A percentile compares a stretch with the other conserved stretches of the same genome.
These are phyloP conservation scores for Heteromormyrus szaboi DNA, from an alignment of 2,797 vertebrate species.

Conservation along the genomic window DNA sequence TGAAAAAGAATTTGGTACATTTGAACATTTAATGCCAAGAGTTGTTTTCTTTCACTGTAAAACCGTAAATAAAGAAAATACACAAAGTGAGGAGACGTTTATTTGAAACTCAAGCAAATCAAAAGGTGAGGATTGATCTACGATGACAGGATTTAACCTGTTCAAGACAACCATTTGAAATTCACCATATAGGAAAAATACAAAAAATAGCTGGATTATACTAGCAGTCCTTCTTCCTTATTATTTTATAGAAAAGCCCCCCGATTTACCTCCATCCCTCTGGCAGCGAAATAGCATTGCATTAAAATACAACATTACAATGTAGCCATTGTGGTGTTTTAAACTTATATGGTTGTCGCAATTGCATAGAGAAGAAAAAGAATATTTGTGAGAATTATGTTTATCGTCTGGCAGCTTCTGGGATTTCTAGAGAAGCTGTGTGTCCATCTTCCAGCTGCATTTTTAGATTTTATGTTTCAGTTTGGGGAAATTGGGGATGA, in stretches of 20 bases:
- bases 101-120: background rate
- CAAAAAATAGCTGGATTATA: background rate
- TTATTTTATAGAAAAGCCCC: background rate
- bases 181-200: background rate
- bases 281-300: background rate
- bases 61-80: background rate
- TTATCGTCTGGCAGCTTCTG: background rate
- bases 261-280: background rate
- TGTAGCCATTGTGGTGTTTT: background rate
- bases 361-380: background rate
- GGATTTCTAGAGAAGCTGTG: background rate
- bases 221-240: background rate
- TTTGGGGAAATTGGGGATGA: conserved; percentile 4
- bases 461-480: conserved; percentile 7
- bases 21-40: background rate
- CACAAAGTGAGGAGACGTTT: background rate
- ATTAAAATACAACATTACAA: background rate
- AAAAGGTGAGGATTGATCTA: background rate
- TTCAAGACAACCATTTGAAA: background rate
- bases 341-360: background rate
- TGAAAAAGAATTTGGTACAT: background rate
- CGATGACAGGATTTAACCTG: background rate
- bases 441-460: background rate
- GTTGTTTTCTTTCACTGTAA: background rate
- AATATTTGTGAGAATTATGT: background rate